Evolutionary conservation across 2,797 vertebrate species (phyloP).

Genomic region (Acanthornis magna): DNA sequence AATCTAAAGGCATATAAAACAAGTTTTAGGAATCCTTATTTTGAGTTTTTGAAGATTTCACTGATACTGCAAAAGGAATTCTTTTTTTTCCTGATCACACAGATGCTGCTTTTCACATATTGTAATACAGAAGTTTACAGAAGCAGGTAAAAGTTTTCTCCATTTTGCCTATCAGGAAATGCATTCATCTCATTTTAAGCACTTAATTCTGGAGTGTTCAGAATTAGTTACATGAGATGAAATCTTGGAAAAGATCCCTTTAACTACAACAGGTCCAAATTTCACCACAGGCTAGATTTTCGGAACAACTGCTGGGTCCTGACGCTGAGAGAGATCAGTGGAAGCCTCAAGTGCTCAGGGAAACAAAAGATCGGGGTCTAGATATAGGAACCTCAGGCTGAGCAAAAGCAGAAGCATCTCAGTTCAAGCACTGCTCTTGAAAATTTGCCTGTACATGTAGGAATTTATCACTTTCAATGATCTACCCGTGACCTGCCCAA

Average conservation of each 20-base stretch:
- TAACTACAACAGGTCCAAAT: background rate
- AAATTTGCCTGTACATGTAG: background rate
- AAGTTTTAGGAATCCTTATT: background rate
- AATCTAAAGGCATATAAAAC: background rate
- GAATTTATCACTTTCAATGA: background rate
- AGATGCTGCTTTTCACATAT: background rate
- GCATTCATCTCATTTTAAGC: background rate
- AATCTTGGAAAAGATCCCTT: constrained; percentile 1
- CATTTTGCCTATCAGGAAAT: background rate
- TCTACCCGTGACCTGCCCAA: background rate
- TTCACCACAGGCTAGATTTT: background rate
- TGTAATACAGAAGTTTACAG: background rate
- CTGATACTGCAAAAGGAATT: background rate
- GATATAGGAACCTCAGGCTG: background rate
- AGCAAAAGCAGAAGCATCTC: background rate
- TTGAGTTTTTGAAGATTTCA: background rate
- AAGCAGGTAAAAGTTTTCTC: background rate
- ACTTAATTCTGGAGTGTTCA: background rate
- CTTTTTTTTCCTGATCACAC: background rate
- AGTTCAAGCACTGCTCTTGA: background rate
- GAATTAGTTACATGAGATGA: constrained; percentile 1
- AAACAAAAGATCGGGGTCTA: background rate
- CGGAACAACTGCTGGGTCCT: background rate
- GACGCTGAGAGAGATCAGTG: background rate
- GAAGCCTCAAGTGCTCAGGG: background rate